A percentile compares a stretch with the other conserved stretches of the same genome.
Evolutionary conservation across 30 jellyfish, hydroid and myxozoan genomes (phyloP).

Genomic region (Turritopsis dohrnii): DNA sequence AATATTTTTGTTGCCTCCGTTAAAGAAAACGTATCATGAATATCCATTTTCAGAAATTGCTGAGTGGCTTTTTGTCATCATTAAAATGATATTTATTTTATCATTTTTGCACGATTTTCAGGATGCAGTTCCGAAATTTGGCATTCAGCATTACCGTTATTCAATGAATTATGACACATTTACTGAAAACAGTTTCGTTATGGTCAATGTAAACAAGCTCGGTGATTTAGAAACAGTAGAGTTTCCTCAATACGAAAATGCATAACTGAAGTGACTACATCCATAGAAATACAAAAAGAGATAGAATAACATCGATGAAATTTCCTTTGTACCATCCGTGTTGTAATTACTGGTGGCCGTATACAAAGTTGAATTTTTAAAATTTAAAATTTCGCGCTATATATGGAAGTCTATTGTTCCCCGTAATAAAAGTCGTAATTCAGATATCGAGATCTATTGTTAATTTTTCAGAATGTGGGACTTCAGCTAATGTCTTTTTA

Average conservation of each 20-base stretch:
- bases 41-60: conserved; percentile 59
- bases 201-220: conserved; percentile 7
- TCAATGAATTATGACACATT: conserved; percentile 11
- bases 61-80: conserved; percentile 77
- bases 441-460: too few relatives aligned
- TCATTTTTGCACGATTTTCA: conserved; percentile 65
- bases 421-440: too few relatives aligned
- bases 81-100: conserved; percentile 54
- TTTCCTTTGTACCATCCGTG: too few relatives aligned
- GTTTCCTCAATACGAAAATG: neutral
- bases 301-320: too few relatives aligned
- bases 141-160: neutral
- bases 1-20: conserved; percentile 44
- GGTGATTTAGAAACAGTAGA: neutral
- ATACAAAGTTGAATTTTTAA: too few relatives aligned
- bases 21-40: conserved; percentile 40
- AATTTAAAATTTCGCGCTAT: too few relatives aligned
- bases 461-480: too few relatives aligned
- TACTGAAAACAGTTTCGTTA: conserved; percentile 13
- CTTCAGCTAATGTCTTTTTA: too few relatives aligned
- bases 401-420: too few relatives aligned
- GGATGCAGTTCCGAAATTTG: conserved; percentile 43
- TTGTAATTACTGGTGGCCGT: too few relatives aligned
- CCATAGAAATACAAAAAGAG: too few relatives aligned
- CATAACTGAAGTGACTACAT: too few relatives aligned